These are phyloP conservation scores for Mastomys natalensis DNA, from an alignment of 2,113 vertebrate genomes.

Conservation along the genomic window DNA sequence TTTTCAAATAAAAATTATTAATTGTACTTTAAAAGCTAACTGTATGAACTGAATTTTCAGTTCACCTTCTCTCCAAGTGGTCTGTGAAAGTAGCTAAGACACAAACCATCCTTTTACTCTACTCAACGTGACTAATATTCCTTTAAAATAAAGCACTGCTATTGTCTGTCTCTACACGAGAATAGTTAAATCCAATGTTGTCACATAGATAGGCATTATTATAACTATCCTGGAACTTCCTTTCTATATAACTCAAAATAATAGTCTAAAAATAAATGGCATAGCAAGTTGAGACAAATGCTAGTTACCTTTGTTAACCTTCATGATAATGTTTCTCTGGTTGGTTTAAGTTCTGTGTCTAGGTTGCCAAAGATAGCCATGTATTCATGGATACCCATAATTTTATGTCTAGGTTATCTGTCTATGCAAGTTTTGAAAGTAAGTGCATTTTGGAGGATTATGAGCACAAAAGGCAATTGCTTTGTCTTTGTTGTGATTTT, in stretches of 20 bases:
- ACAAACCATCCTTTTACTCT: slow-evolving; percentile 8
- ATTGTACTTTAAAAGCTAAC: slow-evolving; percentile 71
- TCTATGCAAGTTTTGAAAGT: not conserved
- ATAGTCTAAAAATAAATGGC: not conserved
- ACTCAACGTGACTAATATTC: not conserved
- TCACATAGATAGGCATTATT: not conserved
- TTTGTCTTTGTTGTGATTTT: not conserved
- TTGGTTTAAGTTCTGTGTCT: not conserved
- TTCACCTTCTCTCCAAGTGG: slow-evolving; percentile 41
- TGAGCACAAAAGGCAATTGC: not conserved
- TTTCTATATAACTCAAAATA: slow-evolving; percentile 29
- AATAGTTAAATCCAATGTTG: slow-evolving; percentile 33
- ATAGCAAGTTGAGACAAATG: not conserved
- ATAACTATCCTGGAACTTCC: not conserved
- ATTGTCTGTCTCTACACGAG: not conserved
- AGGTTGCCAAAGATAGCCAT: not conserved
- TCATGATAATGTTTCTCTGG: not conserved
- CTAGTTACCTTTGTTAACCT: not conserved
- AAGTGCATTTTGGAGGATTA: not conserved
- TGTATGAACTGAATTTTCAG: slow-evolving; percentile 53
- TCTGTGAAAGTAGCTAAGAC: slow-evolving; percentile 9
- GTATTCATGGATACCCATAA: not conserved
- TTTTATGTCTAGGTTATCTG: not conserved
- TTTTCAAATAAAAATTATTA: slow-evolving; percentile 77
- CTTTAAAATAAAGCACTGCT: not conserved